Conservation (phyloP, 2,888 invertebrate genomes). For the Lepetodrilus schrolli region DNA sequence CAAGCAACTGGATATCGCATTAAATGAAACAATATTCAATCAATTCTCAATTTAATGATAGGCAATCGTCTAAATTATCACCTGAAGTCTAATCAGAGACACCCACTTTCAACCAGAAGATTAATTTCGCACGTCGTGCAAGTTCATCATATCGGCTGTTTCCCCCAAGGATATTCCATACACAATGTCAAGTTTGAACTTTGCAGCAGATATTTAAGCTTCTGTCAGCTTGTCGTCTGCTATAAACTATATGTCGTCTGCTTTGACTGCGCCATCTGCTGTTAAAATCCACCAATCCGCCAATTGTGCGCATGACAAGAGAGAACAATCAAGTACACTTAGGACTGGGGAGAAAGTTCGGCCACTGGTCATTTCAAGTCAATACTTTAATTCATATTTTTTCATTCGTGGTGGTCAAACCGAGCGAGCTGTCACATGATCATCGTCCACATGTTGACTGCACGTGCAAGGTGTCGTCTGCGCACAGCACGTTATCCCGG, state of each 20-base stretch:
- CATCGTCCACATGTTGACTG: neutral
- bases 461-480: constrained; percentile 14
- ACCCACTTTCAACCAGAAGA: neutral
- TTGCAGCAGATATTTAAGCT: constrained; percentile 15
- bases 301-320: neutral
- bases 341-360: neutral
- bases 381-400: constrained; percentile 16
- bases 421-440: constrained; percentile 3
- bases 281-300: neutral
- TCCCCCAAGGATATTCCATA: neutral
- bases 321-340: constrained; percentile 7
- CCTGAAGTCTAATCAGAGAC: neutral
- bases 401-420: neutral
- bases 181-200: neutral
- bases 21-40: no score
- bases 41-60: no score
- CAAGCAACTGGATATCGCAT: no score
- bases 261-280: constrained; percentile 13
- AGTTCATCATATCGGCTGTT: neutral
- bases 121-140: neutral
- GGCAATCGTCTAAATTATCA: no score
- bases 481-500: neutral
- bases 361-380: constrained; percentile 6
- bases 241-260: constrained; percentile 26
- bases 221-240: constrained; percentile 10